These are phyloP conservation scores for Trachops cirrhosus DNA, from an alignment of 2,797 vertebrate genomes.

Conservation along the genomic window DNA sequence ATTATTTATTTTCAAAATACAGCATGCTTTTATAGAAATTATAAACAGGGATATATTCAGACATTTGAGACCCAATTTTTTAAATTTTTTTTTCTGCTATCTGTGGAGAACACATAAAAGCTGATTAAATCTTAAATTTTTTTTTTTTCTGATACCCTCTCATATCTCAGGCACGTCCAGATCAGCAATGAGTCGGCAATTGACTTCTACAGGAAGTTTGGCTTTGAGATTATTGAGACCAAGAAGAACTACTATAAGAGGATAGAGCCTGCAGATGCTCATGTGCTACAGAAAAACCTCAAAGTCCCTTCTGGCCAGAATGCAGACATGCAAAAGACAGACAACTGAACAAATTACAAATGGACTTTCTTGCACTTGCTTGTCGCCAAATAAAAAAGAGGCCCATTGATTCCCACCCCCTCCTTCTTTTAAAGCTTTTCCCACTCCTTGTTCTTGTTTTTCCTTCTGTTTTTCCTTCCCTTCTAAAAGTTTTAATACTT, in stretches of 20 bases:
- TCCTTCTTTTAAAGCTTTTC: conserved; percentile 34
- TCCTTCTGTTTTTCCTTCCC: conserved; percentile 65
- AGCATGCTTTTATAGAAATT: not conserved
- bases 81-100: not conserved
- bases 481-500: conserved; percentile 80
- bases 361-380: conserved; percentile 90
- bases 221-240: conserved; percentile 97
- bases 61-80: not conserved
- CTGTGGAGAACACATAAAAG: conserved; percentile 14
- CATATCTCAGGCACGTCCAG: conserved; percentile 93
- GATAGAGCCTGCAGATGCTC: conserved; percentile 99
- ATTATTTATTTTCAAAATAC: conserved; percentile 10
- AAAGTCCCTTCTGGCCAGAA: conserved; percentile 92
- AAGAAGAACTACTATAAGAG: conserved; percentile 99
- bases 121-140: not conserved
- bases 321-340: conserved; percentile 95
- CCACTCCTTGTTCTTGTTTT: conserved; percentile 46
- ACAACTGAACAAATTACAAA: conserved; percentile 89
- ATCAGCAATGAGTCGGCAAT: conserved; percentile 99
- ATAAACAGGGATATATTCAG: not conserved
- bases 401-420: conserved; percentile 71
- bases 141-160: not conserved
- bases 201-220: conserved; percentile 99
- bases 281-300: conserved; percentile 99
- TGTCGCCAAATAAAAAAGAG: conserved; percentile 90